Conservation (phyloP, 2,888 invertebrate genomes). For the Keiferia lycopersicella region DNA sequence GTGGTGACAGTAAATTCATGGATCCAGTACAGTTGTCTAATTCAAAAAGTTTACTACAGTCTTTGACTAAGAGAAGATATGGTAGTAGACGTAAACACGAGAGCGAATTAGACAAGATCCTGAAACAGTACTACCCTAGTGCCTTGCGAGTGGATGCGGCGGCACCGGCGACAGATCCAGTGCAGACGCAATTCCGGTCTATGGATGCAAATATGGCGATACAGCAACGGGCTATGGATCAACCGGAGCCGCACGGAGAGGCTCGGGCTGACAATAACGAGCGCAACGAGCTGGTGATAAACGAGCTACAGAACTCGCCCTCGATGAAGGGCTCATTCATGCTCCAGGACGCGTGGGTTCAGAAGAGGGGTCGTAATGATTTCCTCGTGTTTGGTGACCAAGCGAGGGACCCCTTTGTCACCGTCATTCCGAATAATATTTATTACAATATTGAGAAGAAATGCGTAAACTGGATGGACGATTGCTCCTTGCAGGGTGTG, state of each 20-base stretch:
- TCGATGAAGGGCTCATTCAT: conserved; percentile 46
- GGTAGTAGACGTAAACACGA: background rate
- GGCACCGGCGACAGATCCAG: background rate
- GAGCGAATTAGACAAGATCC: background rate
- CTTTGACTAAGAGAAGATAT: background rate
- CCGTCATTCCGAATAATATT: conserved; percentile 62
- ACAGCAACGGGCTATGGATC: no score
- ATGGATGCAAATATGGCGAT: no score
- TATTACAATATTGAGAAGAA: conserved; percentile 61
- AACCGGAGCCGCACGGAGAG: background rate
- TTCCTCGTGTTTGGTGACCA: conserved; percentile 55
- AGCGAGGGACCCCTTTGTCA: conserved; percentile 51
- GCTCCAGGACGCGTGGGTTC: conserved; percentile 49
- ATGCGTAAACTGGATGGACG: conserved; percentile 70
- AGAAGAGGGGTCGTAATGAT: conserved; percentile 55
- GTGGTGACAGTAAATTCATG: conserved; percentile 5
- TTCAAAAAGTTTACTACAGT: conserved; percentile 3
- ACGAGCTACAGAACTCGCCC: conserved; percentile 46
- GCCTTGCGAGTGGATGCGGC: background rate
- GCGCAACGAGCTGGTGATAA: conserved; percentile 40
- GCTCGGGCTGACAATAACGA: background rate
- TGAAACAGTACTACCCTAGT: background rate
- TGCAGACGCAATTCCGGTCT: no score
- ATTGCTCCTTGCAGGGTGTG: conserved; percentile 60
- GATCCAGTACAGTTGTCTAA: background rate